Conservation (phyloP, 2,888 invertebrate species). For the Diplolepis rosae region DNA sequence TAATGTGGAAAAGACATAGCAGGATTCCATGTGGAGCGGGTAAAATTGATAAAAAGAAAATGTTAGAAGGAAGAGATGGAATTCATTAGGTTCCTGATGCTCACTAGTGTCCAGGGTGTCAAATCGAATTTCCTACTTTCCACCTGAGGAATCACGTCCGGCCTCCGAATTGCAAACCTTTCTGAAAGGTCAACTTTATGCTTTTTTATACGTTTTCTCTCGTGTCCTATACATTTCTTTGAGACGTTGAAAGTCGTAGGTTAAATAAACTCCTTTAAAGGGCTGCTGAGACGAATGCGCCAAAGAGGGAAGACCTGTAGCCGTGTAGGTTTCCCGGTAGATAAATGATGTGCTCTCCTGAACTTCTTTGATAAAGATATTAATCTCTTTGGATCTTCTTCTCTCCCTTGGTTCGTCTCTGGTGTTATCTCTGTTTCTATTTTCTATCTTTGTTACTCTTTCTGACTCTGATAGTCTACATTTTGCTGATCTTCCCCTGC, state of each 20-base stretch:
- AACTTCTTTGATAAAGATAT: constrained; percentile 70
- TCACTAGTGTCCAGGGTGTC: constrained; percentile 46
- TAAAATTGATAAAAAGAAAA: constrained; percentile 29
- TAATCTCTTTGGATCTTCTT: constrained; percentile 59
- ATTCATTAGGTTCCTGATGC: constrained; percentile 51
- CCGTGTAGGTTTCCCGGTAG: constrained; percentile 58
- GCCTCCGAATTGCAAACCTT: constrained; percentile 50
- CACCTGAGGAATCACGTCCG: constrained; percentile 52
- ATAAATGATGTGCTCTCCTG: constrained; percentile 66
- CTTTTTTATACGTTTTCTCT: constrained; percentile 21
- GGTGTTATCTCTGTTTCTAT: neutral
- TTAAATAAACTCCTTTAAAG: constrained; percentile 61
- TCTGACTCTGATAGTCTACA: neutral
- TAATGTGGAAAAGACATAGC: neutral
- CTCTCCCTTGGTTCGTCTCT: constrained; percentile 28
- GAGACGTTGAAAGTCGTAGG: constrained; percentile 37
- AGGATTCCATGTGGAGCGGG: constrained; percentile 6
- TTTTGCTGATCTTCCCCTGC: constrained; percentile 5
- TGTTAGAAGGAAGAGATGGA: constrained; percentile 37
- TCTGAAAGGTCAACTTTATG: constrained; percentile 30
- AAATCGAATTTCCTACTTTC: constrained; percentile 60
- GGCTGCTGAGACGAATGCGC: constrained; percentile 37
- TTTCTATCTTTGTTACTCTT: constrained; percentile 21
- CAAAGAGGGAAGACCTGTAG: constrained; percentile 34
- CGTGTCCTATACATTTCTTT: constrained; percentile 21